Conservation (phyloP, 1,140 invertebrate genomes). For the Pantala flavescens region DNA sequence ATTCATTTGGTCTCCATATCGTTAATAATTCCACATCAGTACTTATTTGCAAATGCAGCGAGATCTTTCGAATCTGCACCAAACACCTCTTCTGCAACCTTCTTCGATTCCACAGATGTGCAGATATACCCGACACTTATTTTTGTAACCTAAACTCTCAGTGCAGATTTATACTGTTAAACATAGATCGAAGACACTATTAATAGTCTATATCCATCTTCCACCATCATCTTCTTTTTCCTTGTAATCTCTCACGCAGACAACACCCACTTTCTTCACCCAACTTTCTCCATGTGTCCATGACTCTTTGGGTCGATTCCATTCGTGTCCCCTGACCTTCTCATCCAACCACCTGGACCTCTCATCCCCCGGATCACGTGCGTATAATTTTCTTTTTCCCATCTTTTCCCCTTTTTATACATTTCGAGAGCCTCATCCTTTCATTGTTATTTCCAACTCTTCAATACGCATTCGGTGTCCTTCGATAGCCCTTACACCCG, state of each 20-base stretch:
- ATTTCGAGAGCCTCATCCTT: background rate
- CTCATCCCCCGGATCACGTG: background rate
- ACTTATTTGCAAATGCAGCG: too few species aligned
- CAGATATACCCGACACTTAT: background rate
- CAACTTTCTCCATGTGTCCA: background rate
- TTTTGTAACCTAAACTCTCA: background rate
- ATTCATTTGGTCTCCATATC: too few species aligned
- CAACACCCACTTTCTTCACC: background rate
- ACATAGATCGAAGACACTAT: background rate
- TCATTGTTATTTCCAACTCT: too few species aligned
- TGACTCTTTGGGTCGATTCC: background rate
- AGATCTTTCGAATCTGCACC: too few species aligned
- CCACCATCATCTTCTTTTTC: background rate
- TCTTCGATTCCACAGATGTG: too few species aligned
- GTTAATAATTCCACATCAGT: too few species aligned
- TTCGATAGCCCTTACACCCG: background rate
- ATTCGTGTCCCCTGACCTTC: background rate
- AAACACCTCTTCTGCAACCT: too few species aligned
- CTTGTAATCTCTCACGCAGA: background rate
- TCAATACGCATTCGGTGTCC: background rate
- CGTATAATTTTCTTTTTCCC: slow-evolving; percentile 3
- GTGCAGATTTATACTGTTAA: background rate
- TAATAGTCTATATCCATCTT: background rate
- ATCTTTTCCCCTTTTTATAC: background rate
- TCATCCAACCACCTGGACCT: background rate